Evolutionary conservation across 2,113 vertebrate species (phyloP).

Genomic region (Takifugu bimaculatus): DNA sequence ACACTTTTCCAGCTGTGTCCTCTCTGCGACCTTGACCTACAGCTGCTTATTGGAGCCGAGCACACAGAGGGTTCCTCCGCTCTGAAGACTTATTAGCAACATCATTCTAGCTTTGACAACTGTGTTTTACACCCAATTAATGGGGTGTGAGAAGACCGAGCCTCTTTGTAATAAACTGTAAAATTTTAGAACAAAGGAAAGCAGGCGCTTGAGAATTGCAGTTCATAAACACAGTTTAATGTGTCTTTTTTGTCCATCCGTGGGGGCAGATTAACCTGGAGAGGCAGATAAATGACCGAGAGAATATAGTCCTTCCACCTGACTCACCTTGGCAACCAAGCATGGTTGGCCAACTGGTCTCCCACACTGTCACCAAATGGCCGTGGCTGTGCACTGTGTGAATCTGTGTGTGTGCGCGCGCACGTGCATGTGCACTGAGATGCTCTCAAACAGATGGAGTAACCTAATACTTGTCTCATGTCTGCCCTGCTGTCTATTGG

Average conservation of each 20-base stretch:
- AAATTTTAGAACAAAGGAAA: neutral
- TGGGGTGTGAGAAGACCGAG: neutral
- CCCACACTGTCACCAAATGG: conserved; percentile 60
- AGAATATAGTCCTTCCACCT: conserved; percentile 44
- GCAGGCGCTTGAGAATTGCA: neutral
- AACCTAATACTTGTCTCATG: conserved; percentile 73
- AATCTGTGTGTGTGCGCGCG: conserved; percentile 12
- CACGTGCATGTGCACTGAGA: conserved; percentile 19
- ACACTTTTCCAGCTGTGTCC: neutral
- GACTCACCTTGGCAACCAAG: conserved; percentile 43
- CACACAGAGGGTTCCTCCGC: neutral
- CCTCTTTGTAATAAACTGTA: neutral
- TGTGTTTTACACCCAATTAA: neutral
- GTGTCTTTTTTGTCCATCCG: conserved; percentile 5
- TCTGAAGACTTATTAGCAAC: neutral
- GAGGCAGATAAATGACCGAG: conserved; percentile 32
- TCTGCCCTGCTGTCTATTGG: conserved; percentile 60
- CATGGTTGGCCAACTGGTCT: conserved; percentile 54
- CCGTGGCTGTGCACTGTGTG: conserved; percentile 42
- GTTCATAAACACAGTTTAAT: neutral
- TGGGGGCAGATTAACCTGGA: conserved; percentile 17
- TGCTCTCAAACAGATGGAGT: conserved; percentile 68
- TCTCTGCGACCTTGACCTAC: neutral
- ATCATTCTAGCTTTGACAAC: neutral
- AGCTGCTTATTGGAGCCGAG: neutral